Percentiles rank a stretch among this genome's conserved stretches.
Evolutionary conservation across 2,888 invertebrate species (phyloP).

Genomic region (Xanthostigma xanthostigma): DNA sequence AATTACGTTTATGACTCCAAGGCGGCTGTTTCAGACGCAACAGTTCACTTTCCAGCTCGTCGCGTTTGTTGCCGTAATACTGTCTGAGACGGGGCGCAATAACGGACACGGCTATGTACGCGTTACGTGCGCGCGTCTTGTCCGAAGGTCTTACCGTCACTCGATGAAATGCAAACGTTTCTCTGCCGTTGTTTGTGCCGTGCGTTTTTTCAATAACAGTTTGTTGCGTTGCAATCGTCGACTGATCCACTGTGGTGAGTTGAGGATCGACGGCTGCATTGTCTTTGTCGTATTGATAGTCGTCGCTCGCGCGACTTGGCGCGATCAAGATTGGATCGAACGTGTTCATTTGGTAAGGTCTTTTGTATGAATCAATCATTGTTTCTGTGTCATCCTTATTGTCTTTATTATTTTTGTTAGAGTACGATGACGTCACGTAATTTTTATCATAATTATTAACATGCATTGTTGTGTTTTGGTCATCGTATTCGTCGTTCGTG

Average conservation of each 20-base stretch:
- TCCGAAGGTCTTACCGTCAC: slow-evolving; percentile 26
- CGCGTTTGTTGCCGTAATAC: not conserved
- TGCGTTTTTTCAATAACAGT: not conserved
- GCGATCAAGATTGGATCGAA: too few relatives aligned
- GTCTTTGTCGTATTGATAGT: not conserved
- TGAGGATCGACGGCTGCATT: not conserved
- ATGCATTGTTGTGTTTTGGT: too few relatives aligned
- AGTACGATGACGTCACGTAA: not conserved
- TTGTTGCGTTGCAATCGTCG: not conserved
- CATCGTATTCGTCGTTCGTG: too few relatives aligned
- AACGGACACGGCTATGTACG: slow-evolving; percentile 29
- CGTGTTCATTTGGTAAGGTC: too few relatives aligned
- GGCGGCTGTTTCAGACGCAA: slow-evolving; percentile 23
- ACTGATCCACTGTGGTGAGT: not conserved
- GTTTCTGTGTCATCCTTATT: not conserved
- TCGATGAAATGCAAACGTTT: slow-evolving; percentile 26
- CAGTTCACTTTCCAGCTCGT: slow-evolving; percentile 24
- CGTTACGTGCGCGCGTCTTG: slow-evolving; percentile 23
- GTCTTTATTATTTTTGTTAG: not conserved
- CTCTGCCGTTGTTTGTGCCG: not conserved
- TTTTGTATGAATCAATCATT: not conserved
- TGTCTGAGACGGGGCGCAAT: slow-evolving; percentile 25
- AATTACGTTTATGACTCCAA: slow-evolving; percentile 25
- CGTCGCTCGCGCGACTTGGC: too few relatives aligned
- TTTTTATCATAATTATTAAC: too few relatives aligned